Evolutionary conservation across 2,888 invertebrate genomes (phyloP).

Genomic region (Endomychus coccineus): DNA sequence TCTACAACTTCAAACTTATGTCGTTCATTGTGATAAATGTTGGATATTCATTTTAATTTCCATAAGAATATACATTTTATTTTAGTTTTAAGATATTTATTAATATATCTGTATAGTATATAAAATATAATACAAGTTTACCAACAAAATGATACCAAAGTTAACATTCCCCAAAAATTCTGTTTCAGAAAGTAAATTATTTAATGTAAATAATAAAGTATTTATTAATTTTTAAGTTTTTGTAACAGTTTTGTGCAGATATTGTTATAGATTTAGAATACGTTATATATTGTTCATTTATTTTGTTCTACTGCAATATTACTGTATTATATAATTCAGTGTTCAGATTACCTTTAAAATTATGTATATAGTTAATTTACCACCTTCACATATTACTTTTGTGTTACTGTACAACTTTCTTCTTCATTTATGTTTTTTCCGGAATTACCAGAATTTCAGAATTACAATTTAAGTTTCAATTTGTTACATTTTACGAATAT

Average conservation of each 20-base stretch:
- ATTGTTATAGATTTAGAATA: constrained; percentile 28
- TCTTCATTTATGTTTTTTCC: not conserved
- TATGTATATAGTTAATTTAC: constrained; percentile 7
- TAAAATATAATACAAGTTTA: constrained; percentile 30
- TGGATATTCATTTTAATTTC: no score
- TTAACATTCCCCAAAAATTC: constrained; percentile 61
- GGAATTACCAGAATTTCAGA: not conserved
- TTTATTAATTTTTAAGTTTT: constrained; percentile 30
- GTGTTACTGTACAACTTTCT: constrained; percentile 22
- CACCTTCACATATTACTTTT: constrained; percentile 19
- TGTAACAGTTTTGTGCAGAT: constrained; percentile 24
- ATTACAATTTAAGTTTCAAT: no score
- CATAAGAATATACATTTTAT: no score
- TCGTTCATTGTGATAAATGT: no score
- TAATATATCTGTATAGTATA: constrained; percentile 19
- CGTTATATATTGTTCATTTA: constrained; percentile 22
- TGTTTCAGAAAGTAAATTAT: constrained; percentile 40
- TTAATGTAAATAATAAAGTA: constrained; percentile 39
- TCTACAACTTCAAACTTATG: no score
- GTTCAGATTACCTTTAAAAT: constrained; percentile 10
- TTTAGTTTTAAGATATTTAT: constrained; percentile 22
- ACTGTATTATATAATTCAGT: constrained; percentile 10
- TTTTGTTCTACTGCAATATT: constrained; percentile 17
- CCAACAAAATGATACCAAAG: constrained; percentile 58
- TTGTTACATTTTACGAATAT: no score